Percentiles rank a stretch among this genome's conserved stretches.
These are phyloP conservation scores for Stictonetta naevosa DNA, from an alignment of 2,113 vertebrate species.

Conservation along the genomic window DNA sequence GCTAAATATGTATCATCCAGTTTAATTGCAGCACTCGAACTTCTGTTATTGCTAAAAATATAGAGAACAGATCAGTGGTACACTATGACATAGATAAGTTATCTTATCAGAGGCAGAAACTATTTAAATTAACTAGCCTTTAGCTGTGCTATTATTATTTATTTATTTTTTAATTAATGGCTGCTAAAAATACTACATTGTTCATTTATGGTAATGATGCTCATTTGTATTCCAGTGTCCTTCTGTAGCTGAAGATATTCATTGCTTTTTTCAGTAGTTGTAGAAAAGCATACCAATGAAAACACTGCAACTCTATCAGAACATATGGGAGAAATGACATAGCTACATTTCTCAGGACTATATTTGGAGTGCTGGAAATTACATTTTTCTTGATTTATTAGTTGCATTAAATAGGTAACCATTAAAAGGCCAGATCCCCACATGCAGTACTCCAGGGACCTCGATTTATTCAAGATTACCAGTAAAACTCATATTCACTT, in stretches of 20 bases:
- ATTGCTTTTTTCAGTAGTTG: not conserved
- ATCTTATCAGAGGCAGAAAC: not conserved
- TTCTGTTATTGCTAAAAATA: conserved; percentile 17
- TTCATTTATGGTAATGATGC: not conserved
- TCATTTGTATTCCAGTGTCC: conserved; percentile 19
- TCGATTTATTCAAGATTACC: not conserved
- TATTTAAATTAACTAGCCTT: conserved; percentile 18
- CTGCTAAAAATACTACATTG: conserved; percentile 3
- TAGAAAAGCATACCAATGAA: conserved; percentile 9
- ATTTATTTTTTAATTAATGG: conserved; percentile 30
- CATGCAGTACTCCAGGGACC: not conserved
- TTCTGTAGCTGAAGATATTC: not conserved
- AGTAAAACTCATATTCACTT: not conserved
- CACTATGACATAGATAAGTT: not conserved
- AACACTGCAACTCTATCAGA: not conserved
- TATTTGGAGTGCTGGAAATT: not conserved
- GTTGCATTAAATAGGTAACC: not conserved
- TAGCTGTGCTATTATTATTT: not conserved
- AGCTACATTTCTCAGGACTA: not conserved
- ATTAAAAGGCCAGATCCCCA: not conserved
- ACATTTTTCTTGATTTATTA: not conserved
- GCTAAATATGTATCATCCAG: not conserved
- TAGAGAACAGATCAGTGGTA: not conserved
- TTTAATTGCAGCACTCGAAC: not conserved
- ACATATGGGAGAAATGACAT: not conserved